Evolutionary conservation across 2,888 invertebrate species (phyloP).

Genomic region (Euproctis similis): DNA sequence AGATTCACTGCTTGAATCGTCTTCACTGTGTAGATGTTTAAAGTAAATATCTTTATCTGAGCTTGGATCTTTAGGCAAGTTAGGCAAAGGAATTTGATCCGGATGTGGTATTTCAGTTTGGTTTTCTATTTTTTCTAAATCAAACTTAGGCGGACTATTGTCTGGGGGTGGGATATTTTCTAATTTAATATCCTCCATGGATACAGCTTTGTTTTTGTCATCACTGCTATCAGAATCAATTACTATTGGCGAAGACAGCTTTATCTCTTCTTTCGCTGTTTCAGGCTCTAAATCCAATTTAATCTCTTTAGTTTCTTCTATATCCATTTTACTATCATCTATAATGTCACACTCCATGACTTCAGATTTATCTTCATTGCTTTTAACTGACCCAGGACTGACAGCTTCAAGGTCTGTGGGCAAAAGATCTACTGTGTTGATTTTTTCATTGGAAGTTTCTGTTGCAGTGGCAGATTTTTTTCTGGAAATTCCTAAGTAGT

Average conservation of each 20-base stretch:
- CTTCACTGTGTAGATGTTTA: slow-evolving; percentile 47
- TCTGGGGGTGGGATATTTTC: slow-evolving; percentile 35
- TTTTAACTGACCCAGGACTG: slow-evolving; percentile 85
- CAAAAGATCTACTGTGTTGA: slow-evolving; percentile 71
- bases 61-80: slow-evolving; percentile 41
- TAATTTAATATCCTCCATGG: slow-evolving; percentile 50
- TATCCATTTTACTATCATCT: slow-evolving; percentile 33
- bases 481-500: slow-evolving; percentile 86
- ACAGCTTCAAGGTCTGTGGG: slow-evolving; percentile 88
- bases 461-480: slow-evolving; percentile 65
- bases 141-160: slow-evolving; percentile 64
- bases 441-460: slow-evolving; percentile 48
- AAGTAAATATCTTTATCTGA: slow-evolving; percentile 42
- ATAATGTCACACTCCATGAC: slow-evolving; percentile 38
- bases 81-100: slow-evolving; percentile 28
- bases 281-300: slow-evolving; percentile 56
- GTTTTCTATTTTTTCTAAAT: slow-evolving; percentile 38
- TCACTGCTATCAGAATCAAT: slow-evolving; percentile 40
- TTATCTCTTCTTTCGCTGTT: slow-evolving; percentile 6
- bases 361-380: slow-evolving; percentile 61
- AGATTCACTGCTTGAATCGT: slow-evolving; percentile 61
- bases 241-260: slow-evolving; percentile 11
- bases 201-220: slow-evolving; percentile 50
- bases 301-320: slow-evolving; percentile 36
- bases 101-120: slow-evolving; percentile 33